Base-by-base conservation (phyloP, 1,140 invertebrate genomes). In the Pseudobourletiella spinata region DNA sequence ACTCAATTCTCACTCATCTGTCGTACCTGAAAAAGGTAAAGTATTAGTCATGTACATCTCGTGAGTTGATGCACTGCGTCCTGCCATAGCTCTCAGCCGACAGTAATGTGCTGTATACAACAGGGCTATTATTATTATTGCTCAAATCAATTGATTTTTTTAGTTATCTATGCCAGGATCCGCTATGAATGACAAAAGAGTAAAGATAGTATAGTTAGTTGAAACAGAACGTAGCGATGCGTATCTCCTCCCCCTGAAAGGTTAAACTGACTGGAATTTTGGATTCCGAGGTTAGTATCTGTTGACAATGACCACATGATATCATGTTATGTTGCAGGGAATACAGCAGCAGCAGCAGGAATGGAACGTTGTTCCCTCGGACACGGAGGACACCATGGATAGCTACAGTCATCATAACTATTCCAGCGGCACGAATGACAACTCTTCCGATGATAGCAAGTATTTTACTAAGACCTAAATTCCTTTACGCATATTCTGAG, bases 11-110 rank as follows among this genome's bases (percentile, higher is more conserved):
- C 1, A 51, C 61, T 1, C 61, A 63, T 57, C 20, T 67, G 51
- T 46, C 61, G 14, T 63, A 50, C 26, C 43, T 67, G 20, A 67
- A 67, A 46, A 59, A 67, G 59, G 65, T 61, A 60, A 35, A 25
- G 24, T 15, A 57, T 11, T 30, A 55, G 6, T 55, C 22, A 11
- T 50, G 11, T 50, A n/a, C 15, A 50, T 50, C 15, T 22, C 15
- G 8, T 22, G 46, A 22, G 15, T 50, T 14, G 8, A 42, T 42
- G 35, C 11, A 42, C 18, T 42, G 35, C 35, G n/a, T n/a, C n/a
- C n/a, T n/a, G n/a, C n/a, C n/a, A n/a, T n/a, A n/a, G n/a, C n/a
- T n/a, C n/a, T n/a, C n/a, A n/a, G n/a, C n/a, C n/a, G n/a, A n/a
- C n/a, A n/a, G n/a, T n/a, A n/a, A n/a, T n/a, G n/a, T n/a, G n/a